Evolutionary conservation across 2,113 vertebrate species (phyloP).

Genomic region (Ceyx margarethae): DNA sequence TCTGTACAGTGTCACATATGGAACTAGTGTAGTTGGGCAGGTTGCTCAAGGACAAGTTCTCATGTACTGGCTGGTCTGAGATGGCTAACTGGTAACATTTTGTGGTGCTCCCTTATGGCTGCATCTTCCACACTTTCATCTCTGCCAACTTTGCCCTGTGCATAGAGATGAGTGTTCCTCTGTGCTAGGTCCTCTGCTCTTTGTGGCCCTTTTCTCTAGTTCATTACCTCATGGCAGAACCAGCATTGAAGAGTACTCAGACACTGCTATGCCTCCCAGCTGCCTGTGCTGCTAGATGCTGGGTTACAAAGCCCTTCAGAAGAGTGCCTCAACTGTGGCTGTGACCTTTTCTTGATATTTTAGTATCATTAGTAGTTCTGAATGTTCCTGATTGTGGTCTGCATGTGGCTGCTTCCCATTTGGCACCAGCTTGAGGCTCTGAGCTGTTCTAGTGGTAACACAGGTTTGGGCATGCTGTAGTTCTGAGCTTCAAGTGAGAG

Average conservation of each 20-base stretch:
- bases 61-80: not conserved
- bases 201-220: not conserved
- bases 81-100: not conserved
- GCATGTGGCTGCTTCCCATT: not conserved
- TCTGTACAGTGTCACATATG: not conserved
- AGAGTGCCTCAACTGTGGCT: not conserved
- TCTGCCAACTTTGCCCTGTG: not conserved
- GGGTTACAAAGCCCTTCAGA: not conserved
- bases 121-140: not conserved
- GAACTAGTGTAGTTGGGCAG: not conserved
- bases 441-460: not conserved
- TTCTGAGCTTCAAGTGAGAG: not conserved
- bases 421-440: not conserved
- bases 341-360: not conserved
- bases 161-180: not conserved
- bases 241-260: not conserved
- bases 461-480: not conserved
- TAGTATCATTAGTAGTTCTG: not conserved
- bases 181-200: not conserved
- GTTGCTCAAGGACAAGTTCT: not conserved
- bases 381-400: not conserved
- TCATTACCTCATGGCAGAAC: not conserved
- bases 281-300: not conserved
- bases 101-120: not conserved
- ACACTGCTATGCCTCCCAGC: not conserved